These are phyloP conservation scores for Acrobeloides nanus DNA, from an alignment of 2,888 invertebrate genomes.

Conservation along the genomic window DNA sequence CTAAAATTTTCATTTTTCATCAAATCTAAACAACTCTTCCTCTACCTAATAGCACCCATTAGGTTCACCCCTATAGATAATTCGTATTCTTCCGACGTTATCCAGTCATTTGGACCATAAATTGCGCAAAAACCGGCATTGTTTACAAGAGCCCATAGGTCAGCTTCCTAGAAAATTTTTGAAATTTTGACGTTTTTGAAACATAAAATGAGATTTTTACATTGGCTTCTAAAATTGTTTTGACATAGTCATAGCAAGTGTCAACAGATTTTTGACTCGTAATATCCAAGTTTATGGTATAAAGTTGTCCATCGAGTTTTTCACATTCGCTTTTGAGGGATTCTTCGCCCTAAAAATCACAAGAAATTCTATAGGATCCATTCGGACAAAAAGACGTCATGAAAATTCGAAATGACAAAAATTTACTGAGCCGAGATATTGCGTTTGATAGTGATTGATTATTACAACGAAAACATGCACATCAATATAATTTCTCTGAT, in stretches of 20 bases:
- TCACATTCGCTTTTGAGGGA: constrained; percentile 54
- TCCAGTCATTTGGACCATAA: constrained; percentile 83
- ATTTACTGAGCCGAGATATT: no score
- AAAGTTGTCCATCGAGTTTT: constrained; percentile 52
- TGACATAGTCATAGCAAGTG: constrained; percentile 54
- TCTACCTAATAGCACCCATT: constrained; percentile 61
- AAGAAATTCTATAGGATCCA: no score
- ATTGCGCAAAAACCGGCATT: constrained; percentile 77
- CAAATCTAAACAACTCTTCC: constrained; percentile 22
- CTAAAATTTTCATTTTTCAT: neutral
- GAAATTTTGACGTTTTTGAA: constrained; percentile 2
- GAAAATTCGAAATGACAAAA: no score
- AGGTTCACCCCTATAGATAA: constrained; percentile 68
- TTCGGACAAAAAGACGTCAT: no score
- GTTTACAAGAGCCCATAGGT: constrained; percentile 69
- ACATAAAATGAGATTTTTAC: constrained; percentile 11
- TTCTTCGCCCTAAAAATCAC: constrained; percentile 59
- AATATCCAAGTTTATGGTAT: constrained; percentile 62
- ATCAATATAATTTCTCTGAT: no score
- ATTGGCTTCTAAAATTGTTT: constrained; percentile 10
- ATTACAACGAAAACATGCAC: no score
- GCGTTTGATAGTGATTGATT: no score
- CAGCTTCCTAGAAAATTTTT: constrained; percentile 2
- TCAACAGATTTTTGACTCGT: constrained; percentile 65
- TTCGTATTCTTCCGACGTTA: constrained; percentile 70